Conservation (phyloP, 2,797 vertebrate genomes). For the Hypotaenidia okinawae region DNA sequence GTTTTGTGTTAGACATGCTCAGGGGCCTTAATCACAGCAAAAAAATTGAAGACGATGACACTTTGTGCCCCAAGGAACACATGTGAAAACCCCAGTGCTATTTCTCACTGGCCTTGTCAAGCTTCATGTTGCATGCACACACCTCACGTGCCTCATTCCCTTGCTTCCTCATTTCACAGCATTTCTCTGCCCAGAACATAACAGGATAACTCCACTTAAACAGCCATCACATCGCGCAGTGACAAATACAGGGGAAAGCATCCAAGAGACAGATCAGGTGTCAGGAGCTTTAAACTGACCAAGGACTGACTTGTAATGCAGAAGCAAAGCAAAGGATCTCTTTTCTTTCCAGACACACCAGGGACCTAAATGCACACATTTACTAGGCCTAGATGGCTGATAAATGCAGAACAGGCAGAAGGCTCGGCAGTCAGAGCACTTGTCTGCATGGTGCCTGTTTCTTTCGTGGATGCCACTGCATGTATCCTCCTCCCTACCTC, state of each 20-base stretch:
- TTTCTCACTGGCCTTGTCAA: neutral
- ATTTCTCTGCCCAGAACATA: neutral
- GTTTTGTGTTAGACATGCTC: slow-evolving; percentile 16
- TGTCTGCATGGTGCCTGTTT: accelerated
- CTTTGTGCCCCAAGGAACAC: neutral
- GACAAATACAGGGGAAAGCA: neutral
- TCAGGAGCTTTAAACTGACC: neutral
- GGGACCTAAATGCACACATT: neutral
- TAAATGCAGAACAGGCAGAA: neutral
- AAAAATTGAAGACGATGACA: neutral
- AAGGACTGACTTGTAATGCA: neutral
- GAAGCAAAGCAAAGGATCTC: slow-evolving; percentile 9
- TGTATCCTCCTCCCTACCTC: neutral
- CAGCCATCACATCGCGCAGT: neutral
- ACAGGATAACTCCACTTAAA: neutral
- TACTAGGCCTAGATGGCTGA: neutral
- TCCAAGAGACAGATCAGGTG: neutral
- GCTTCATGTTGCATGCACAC: neutral
- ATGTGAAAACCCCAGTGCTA: neutral
- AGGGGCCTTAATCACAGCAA: neutral
- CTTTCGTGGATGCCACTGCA: neutral
- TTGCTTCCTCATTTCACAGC: neutral
- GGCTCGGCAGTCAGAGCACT: neutral
- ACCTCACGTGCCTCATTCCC: neutral
- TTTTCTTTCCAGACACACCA: neutral